phyloP scores from a whole-genome alignment of 2,797 vertebrate genomes.

The Cephalopachus bancanus region DNA sequence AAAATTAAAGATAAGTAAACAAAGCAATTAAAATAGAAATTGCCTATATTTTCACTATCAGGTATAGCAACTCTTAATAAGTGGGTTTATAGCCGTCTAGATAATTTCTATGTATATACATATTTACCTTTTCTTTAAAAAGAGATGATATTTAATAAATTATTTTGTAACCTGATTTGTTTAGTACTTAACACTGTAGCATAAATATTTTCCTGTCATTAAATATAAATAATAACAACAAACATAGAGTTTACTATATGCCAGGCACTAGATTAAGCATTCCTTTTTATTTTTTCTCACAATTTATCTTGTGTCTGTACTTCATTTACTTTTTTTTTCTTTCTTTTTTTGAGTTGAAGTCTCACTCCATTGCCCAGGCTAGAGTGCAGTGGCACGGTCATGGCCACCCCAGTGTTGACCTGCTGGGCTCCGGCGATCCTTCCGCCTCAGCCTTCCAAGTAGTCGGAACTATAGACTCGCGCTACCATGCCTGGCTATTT shows the following conservation, averaged over 20 bases:
- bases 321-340: neutral
- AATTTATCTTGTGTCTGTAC: neutral
- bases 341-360: too few species aligned
- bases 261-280: neutral
- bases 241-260: neutral
- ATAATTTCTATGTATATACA: neutral
- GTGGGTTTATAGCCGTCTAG: neutral
- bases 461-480: too few species aligned
- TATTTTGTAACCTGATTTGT: neutral
- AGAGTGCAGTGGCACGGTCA: too few species aligned
- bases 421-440: too few species aligned
- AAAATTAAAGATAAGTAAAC: neutral
- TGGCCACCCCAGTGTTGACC: too few species aligned
- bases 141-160: neutral
- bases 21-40: constrained; percentile 23
- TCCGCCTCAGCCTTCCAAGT: too few species aligned
- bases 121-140: constrained; percentile 52
- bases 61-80: neutral
- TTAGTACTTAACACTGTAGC: neutral
- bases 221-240: constrained; percentile 12
- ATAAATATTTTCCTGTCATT: neutral
- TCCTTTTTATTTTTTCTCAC: neutral
- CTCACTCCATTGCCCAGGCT: too few species aligned
- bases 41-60: neutral
- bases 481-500: too few species aligned